These are phyloP conservation scores for Telenomus remus DNA, from an alignment of 1,140 invertebrate species.

Conservation along the genomic window DNA sequence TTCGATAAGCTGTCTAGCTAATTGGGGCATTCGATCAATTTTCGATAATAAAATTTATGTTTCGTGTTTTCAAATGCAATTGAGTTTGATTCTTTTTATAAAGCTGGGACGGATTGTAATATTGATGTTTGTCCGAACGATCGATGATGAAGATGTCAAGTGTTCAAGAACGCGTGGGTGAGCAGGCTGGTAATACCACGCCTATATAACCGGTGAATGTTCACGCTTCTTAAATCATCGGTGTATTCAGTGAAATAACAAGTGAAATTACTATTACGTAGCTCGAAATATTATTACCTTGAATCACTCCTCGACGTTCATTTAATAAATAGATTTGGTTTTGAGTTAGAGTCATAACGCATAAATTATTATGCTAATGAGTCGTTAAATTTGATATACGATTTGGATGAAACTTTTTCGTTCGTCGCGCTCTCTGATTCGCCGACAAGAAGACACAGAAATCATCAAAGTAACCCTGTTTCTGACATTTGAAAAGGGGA, in stretches of 20 bases:
- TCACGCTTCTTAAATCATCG: constrained; percentile 57
- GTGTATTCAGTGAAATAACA: constrained; percentile 36
- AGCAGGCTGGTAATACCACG: constrained; percentile 63
- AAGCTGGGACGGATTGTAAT: no score
- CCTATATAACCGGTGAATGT: constrained; percentile 57
- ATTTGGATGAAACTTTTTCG: background rate
- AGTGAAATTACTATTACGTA: constrained; percentile 13
- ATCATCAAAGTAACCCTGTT: constrained; percentile 8
- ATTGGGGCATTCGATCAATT: no score
- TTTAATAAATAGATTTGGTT: no score
- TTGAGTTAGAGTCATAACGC: no score
- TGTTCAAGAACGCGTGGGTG: constrained; percentile 64
- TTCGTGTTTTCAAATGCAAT: no score
- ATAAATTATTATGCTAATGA: background rate
- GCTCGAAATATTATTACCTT: background rate
- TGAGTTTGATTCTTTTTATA: constrained; percentile 51
- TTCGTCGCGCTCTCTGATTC: background rate
- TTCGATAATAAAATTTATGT: no score
- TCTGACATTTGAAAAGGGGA: constrained; percentile 25
- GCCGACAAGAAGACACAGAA: background rate
- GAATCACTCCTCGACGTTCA: background rate
- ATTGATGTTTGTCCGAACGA: constrained; percentile 52
- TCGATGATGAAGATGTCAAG: constrained; percentile 67
- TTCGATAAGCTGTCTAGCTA: no score
- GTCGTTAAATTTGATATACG: background rate